Percentiles rank a stretch among this genome's conserved stretches.
phyloP scores from a whole-genome alignment of 2,113 vertebrate genomes.

The Raja brachyura region DNA sequence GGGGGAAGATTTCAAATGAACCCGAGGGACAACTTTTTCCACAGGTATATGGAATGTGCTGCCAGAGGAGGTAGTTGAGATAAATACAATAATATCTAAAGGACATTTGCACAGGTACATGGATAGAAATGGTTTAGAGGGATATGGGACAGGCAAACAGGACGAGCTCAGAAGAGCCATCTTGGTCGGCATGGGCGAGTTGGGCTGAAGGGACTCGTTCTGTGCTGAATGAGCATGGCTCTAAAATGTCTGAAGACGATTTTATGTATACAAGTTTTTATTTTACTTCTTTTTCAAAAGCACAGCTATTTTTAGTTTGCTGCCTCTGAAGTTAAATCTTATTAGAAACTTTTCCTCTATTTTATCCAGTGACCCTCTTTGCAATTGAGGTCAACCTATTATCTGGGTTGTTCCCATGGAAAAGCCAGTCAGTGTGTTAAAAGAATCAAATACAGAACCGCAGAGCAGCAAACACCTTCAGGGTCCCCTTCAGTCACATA shows the following conservation, averaged over 20 bases:
- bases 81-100: no score
- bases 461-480: neutral
- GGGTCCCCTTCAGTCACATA: neutral
- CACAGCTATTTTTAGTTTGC: neutral
- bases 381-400: neutral
- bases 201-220: no score
- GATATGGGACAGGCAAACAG: no score
- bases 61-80: no score
- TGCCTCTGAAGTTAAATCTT: neutral
- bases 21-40: no score
- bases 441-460: neutral
- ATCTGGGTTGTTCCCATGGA: slow-evolving; percentile 2
- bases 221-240: no score
- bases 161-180: no score
- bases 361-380: neutral
- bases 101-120: no score
- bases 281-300: slow-evolving; percentile 10
- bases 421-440: neutral
- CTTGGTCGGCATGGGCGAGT: no score
- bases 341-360: neutral
- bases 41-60: no score
- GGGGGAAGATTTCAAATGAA: no score
- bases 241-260: neutral
- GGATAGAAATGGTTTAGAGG: no score
- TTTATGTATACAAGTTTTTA: neutral